Base-by-base conservation (phyloP, 2,888 invertebrate genomes). In the Scrobipalpa costella region DNA sequence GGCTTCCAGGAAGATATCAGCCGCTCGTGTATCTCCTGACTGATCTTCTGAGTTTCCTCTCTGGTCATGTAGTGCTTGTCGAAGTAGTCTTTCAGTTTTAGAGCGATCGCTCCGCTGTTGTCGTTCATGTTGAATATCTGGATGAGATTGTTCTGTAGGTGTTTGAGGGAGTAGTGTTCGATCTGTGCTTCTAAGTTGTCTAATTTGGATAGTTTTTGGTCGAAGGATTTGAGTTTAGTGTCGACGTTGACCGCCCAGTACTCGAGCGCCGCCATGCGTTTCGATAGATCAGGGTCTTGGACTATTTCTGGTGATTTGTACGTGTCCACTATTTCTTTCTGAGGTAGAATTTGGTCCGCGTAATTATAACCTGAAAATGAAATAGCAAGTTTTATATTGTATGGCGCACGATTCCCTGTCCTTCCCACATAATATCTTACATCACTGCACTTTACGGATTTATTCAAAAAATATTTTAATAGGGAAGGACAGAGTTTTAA, bases 401-500 rank as follows among this genome's bases (percentile, higher is more conserved):
- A 19, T 21, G 13, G 34, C 11, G 17, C 15, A 27, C 5, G 40
- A 17, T 52, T 63, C 83, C 87, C 90, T 90, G 90, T 89, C 91
- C 91, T 90, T 78, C 92, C 92, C 84, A 89, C 86, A 72, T 83
- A 76, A 74, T 70, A 52, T 49, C 49, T 68, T 58, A 36, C 57
- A 13, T 55, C 5, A 55, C 11, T 15, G n/a, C n/a, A 15, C 11
- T 33, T 27, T 17, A n/a, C 11, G 19, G 8, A 15, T 34, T 55
- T 55, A 34, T 34, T 34, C 8, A 7, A 34, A 21, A 19, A 34
- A 59, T 50, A 33, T 3, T 21, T 62, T 77, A 75, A 84, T 92
- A 92, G 93, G 93, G 93, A 93, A 93, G 93, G 93, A 93, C 93
- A 93, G 93, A 93, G 93, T 80, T 71, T 75, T 80, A 79, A 27